Conservation (phyloP, 2,888 invertebrate species). For the Apocheima hispidaria region DNA sequence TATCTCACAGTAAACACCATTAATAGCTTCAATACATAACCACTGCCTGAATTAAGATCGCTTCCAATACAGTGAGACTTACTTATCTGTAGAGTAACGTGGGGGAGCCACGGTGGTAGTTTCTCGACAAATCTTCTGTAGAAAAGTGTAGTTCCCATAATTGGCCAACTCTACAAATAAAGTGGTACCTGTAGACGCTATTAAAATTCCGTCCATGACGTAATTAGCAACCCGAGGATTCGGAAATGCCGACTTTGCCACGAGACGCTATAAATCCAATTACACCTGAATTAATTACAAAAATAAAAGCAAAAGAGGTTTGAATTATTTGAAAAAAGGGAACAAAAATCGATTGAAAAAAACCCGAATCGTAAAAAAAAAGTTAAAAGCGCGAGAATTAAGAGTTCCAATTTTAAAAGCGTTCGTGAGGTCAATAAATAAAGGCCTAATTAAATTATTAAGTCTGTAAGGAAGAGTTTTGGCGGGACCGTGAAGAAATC, state of each 20-base stretch:
- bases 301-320: conserved; percentile 44
- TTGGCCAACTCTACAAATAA: not conserved
- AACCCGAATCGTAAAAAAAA: conserved; percentile 6
- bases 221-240: conserved; percentile 73
- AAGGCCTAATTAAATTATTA: conserved; percentile 46
- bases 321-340: conserved; percentile 12
- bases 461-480: no score
- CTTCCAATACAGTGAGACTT: conserved; percentile 47
- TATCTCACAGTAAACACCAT: conserved; percentile 47
- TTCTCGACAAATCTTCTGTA: not conserved
- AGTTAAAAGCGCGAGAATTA: conserved; percentile 50
- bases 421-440: conserved; percentile 47
- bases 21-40: conserved; percentile 44
- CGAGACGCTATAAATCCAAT: conserved; percentile 74
- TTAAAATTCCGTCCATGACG: conserved; percentile 66
- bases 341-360: not conserved
- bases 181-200: conserved; percentile 61
- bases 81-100: not conserved
- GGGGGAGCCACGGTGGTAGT: not conserved
- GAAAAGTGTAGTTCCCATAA: not conserved
- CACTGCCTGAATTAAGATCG: conserved; percentile 66
- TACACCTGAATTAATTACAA: conserved; percentile 76
- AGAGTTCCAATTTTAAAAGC: conserved; percentile 47
- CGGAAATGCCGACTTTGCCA: conserved; percentile 55
- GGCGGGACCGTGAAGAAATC: no score